Base-by-base conservation (phyloP, 2,113 vertebrate genomes). In the Tenebrosternarchus preto region DNA sequence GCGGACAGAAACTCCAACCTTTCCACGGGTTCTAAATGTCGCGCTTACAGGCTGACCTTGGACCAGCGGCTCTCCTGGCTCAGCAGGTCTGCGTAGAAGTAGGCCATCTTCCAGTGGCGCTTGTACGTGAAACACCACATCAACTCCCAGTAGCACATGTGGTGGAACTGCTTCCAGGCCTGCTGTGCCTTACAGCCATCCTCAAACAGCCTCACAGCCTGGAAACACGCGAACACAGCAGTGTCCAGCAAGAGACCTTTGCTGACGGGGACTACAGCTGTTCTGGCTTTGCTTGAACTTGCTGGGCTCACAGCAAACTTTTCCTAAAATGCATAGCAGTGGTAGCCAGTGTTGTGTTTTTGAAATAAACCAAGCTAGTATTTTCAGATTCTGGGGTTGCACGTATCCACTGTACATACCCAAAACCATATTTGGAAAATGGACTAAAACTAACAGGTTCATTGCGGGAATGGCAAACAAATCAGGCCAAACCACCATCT, bases 71-170 rank as follows among this genome's bases (percentile, higher is more conserved):
- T 95, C 89, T 95, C 94, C 86, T 94, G 86, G 85, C 92, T 94
- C 75, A 95, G 92, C 4, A 95, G 92, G 89, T 95, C 93, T 0
- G 93, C 94, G 25, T 94, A 95, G 87, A 94, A 94, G 86, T 94
- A 95, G 3, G 94, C 94, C 91, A 94, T 91, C 85, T 91, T 94
- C 94, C 94, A 95, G 0, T 87, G 84, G 1, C 85, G 88, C 83
- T 95, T 94, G 31, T 90, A 95, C 56, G 93, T 93, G 87, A 92
- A 94, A 83, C 94, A 95, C 94, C 94, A 95, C 94, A 95, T 94
- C 83, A 95, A 87, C 92, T 95, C 94, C 94, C 94, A 95, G 91
- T 94, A 95, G 89, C 94, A 95, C 94, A 95, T 95, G 89, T 95
- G 94, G 85, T 95, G 94, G 86, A 95, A 95, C 90, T 95, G 93